A percentile compares a stretch with the other conserved stretches of the same genome.
Evolutionary conservation across 37 sponge, comb jelly and placozoan species (phyloP).

Genomic region (Petrosia ficiformis): DNA sequence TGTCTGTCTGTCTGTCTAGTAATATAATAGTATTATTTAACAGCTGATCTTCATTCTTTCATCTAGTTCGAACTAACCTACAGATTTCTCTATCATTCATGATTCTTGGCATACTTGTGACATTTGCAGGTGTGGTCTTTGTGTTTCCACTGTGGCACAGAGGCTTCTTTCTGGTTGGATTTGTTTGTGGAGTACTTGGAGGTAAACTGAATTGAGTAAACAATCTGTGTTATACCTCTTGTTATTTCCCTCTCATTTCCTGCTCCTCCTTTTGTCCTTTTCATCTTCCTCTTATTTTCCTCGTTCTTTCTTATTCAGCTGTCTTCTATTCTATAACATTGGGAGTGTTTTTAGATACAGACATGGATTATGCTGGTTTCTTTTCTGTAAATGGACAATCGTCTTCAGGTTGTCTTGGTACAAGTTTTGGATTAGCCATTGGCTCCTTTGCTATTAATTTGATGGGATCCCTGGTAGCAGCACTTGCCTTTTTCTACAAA

Average conservation of each 20-base stretch:
- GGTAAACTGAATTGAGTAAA: too few species aligned
- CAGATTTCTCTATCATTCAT: conserved; percentile 40
- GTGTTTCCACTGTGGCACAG: conserved; percentile 55
- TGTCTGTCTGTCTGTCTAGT: too few species aligned
- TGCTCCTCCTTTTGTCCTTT: too few species aligned
- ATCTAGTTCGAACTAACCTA: conserved; percentile 32
- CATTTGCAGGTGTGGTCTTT: conserved; percentile 35
- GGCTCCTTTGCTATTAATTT: not conserved
- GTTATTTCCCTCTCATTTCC: too few species aligned
- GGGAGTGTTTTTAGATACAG: not conserved
- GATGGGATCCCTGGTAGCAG: not conserved
- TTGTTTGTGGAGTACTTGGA: too few species aligned
- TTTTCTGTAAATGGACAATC: conserved; percentile 2
- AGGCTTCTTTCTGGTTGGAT: conserved; percentile 31
- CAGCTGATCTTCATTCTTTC: conserved; percentile 50
- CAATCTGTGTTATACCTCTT: too few species aligned
- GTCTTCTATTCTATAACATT: not conserved
- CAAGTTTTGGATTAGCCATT: not conserved
- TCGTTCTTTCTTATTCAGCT: not conserved
- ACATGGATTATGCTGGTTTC: conserved; percentile 8
- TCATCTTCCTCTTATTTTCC: too few species aligned
- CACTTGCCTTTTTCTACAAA: not conserved
- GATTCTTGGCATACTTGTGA: conserved; percentile 55
- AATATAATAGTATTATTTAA: too few species aligned
- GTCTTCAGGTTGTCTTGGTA: not conserved